These are phyloP conservation scores for Rhinopomastus cyanomelas DNA, from an alignment of 2,113 vertebrate species.

Conservation along the genomic window DNA sequence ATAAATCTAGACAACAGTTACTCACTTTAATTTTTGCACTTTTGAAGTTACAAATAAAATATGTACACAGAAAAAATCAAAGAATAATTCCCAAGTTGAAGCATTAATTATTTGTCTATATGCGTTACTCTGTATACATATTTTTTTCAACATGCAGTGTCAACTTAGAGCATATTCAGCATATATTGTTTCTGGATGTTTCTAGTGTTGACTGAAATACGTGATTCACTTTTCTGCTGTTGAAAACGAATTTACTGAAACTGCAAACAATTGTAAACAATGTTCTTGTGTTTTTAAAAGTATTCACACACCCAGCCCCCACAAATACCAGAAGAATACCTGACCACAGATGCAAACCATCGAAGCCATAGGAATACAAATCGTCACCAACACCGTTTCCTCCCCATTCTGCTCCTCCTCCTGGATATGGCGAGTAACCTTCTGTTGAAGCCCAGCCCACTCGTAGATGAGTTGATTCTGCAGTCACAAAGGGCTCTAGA, in stretches of 20 bases:
- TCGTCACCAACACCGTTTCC: slow-evolving; percentile 94
- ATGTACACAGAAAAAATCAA: not conserved
- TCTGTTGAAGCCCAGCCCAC: slow-evolving; percentile 95
- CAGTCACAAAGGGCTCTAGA: slow-evolving; percentile 87
- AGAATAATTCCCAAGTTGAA: not conserved
- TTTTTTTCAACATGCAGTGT: not conserved
- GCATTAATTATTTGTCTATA: not conserved
- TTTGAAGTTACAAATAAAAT: not conserved
- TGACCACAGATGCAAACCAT: slow-evolving; percentile 96
- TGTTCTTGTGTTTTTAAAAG: not conserved
- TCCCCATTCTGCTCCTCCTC: slow-evolving; percentile 93
- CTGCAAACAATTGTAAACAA: not conserved
- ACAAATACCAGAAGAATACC: slow-evolving; percentile 66
- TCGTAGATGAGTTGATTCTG: slow-evolving; percentile 91
- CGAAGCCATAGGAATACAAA: slow-evolving; percentile 93
- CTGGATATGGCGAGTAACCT: slow-evolving; percentile 89
- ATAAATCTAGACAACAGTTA: not conserved
- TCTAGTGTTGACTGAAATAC: not conserved
- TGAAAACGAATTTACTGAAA: not conserved
- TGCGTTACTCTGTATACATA: not conserved
- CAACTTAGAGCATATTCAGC: not conserved
- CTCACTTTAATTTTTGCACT: not conserved
- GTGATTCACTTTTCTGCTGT: not conserved
- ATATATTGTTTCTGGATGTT: not conserved
- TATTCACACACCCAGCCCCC: too few relatives aligned